These are phyloP conservation scores for Oegoconia quadripuncta DNA, from an alignment of 2,888 invertebrate genomes.

Conservation along the genomic window DNA sequence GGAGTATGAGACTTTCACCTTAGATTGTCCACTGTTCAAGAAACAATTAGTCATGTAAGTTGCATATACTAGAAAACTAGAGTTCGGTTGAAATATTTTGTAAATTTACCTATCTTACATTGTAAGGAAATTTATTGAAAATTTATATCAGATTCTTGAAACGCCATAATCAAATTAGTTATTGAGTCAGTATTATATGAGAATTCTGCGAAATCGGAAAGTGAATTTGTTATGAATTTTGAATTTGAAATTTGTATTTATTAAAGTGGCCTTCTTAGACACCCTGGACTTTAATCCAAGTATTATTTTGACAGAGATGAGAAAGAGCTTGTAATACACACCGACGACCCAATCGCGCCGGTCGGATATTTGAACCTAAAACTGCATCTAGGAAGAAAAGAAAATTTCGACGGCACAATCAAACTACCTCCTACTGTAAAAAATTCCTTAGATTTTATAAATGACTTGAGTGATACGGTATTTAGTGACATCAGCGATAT, in stretches of 20 bases:
- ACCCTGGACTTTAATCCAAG: too few relatives aligned
- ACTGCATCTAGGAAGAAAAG: slow-evolving; percentile 86
- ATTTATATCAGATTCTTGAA: too few relatives aligned
- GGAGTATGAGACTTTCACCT: slow-evolving; percentile 98
- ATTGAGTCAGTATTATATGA: too few relatives aligned
- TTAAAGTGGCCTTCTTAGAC: too few relatives aligned
- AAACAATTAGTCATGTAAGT: slow-evolving; percentile 94
- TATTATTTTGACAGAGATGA: slow-evolving; percentile 83
- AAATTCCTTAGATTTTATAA: slow-evolving; percentile 80
- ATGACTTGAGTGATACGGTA: slow-evolving; percentile 81
- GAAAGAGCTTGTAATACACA: slow-evolving; percentile 91
- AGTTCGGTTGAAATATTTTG: too few relatives aligned
- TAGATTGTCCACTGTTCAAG: slow-evolving; percentile 97
- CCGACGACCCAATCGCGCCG: slow-evolving; percentile 95
- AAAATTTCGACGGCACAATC: slow-evolving; percentile 55
- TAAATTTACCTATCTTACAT: too few relatives aligned
- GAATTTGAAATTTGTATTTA: slow-evolving; percentile 6
- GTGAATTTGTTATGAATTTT: too few relatives aligned
- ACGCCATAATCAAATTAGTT: too few relatives aligned
- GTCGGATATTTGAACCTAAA: slow-evolving; percentile 96
- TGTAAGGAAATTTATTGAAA: too few relatives aligned
- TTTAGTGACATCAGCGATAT: slow-evolving; percentile 83
- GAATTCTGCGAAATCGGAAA: too few relatives aligned
- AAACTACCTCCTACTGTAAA: slow-evolving; percentile 71
- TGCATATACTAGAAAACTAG: not conserved